Base-by-base conservation (phyloP, 1,140 invertebrate genomes). In the Drosophila persimilis region DNA sequence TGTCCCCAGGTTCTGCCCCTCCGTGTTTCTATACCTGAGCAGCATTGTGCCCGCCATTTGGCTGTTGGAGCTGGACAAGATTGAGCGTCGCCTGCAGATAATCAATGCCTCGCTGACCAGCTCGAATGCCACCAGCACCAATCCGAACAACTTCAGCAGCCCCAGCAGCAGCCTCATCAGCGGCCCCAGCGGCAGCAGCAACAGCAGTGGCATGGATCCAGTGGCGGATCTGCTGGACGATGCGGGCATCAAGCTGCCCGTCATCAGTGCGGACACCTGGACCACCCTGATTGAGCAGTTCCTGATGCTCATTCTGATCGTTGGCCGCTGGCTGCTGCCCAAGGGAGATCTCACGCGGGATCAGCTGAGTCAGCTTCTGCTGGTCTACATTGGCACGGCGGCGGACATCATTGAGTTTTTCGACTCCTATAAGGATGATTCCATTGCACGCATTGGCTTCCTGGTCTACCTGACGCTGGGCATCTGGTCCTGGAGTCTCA, bases 351-450 rank as follows among this genome's bases (percentile, higher is more conserved):
- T 98, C 3, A 97, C 96, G 0, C 93, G 97, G 26, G 97, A 98
- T 88, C 96, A 98, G 91, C 92, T 98, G 5, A 97, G 97, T 41
- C 97, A 98, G 80, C 92, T 99, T n/a, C 92, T 98, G 1, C 92
- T 98, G 2, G 97, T 96, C 7, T 96, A 96, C 83, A 96, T 96
- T 61, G 95, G 94, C 45, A 98, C 97, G 2, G 97, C 97, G 0
- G 97, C 97, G 0, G 98, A 99, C 90, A 99, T 99, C 60, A 97
- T 98, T 29, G 97, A 99, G 91, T 98, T 99, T 91, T 98, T 98
- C 91, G 97, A 98, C 90, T 97, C 97, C 0, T 98, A 98, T 92
- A 97, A 97, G 92, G 96, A 97, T 77, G 95, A 96, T 51, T 95
- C 94, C 69, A 95, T 97, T 31, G 95, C 95, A 0, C 91, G 93